Percentiles rank a stretch among this genome's conserved stretches.
Evolutionary conservation across 2,797 vertebrate species (phyloP).

Genomic region (Sciurus carolinensis): DNA sequence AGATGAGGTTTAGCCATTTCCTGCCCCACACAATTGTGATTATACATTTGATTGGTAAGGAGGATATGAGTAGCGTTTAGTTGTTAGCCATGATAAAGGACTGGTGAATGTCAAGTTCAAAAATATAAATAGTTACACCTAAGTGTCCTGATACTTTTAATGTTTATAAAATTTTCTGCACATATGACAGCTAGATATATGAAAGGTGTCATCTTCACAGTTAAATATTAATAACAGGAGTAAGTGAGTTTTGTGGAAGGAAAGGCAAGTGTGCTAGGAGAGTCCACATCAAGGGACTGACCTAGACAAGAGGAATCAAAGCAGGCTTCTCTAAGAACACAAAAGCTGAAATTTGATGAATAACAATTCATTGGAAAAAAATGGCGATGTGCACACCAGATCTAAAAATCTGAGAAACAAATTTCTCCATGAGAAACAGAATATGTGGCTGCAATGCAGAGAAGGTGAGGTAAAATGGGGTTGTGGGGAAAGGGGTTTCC

Average conservation of each 20-base stretch:
- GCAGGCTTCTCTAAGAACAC: background rate
- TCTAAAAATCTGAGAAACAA: background rate
- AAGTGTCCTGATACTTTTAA: background rate
- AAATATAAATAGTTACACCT: conserved; percentile 25
- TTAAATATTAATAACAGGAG: background rate
- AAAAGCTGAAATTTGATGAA: background rate
- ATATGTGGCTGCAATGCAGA: background rate
- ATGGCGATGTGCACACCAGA: background rate
- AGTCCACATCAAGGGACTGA: background rate
- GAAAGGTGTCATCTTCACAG: background rate
- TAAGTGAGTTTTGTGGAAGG: background rate
- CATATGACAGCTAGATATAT: background rate
- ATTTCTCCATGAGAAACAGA: background rate
- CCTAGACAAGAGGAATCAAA: background rate
- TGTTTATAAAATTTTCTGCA: background rate
- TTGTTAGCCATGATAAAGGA: background rate
- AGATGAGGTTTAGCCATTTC: conserved; percentile 21
- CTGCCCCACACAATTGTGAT: background rate
- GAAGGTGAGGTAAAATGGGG: background rate
- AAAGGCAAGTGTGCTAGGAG: background rate
- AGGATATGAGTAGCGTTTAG: background rate
- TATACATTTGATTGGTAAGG: background rate
- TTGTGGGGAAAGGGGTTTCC: background rate
- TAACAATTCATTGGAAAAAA: background rate
- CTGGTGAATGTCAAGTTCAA: conserved; percentile 41